Conservation (phyloP, 2,888 invertebrate genomes). For the Clostera curtula region DNA sequence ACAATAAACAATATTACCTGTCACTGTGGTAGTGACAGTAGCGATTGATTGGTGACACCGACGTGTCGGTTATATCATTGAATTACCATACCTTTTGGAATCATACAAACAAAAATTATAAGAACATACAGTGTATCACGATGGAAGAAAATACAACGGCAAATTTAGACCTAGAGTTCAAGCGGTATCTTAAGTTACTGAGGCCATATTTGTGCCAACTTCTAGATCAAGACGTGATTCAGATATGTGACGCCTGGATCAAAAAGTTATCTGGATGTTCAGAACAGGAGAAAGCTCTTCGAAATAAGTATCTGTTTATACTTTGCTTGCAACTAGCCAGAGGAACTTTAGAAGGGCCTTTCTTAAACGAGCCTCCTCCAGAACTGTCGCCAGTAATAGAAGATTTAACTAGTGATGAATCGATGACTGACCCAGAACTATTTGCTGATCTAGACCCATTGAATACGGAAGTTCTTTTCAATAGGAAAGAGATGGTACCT, state of each 20-base stretch:
- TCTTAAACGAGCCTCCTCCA: conserved; percentile 37
- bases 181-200: conserved; percentile 53
- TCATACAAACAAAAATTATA: conserved; percentile 6
- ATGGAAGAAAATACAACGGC: conserved; percentile 41
- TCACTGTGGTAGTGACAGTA: too few relatives aligned
- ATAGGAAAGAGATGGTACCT: conserved; percentile 21
- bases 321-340: conserved; percentile 56
- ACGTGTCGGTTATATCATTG: too few relatives aligned
- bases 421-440: conserved; percentile 41
- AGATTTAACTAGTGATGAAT: conserved; percentile 34
- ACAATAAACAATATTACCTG: too few relatives aligned
- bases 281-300: conserved; percentile 39
- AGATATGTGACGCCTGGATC: conserved; percentile 58
- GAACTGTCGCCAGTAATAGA: conserved; percentile 34
- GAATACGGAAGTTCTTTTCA: conserved; percentile 30
- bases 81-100: too few relatives aligned
- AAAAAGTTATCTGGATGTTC: conserved; percentile 41
- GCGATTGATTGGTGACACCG: too few relatives aligned
- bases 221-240: conserved; percentile 37
- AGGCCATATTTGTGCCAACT: conserved; percentile 47
- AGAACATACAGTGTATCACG: conserved; percentile 3
- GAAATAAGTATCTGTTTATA: conserved; percentile 54
- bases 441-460: conserved; percentile 35
- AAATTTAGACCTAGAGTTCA: conserved; percentile 50
- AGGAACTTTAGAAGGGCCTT: conserved; percentile 49